Evolutionary conservation across 2,888 invertebrate species (phyloP).

Genomic region (Lasioglossum pauxillum): DNA sequence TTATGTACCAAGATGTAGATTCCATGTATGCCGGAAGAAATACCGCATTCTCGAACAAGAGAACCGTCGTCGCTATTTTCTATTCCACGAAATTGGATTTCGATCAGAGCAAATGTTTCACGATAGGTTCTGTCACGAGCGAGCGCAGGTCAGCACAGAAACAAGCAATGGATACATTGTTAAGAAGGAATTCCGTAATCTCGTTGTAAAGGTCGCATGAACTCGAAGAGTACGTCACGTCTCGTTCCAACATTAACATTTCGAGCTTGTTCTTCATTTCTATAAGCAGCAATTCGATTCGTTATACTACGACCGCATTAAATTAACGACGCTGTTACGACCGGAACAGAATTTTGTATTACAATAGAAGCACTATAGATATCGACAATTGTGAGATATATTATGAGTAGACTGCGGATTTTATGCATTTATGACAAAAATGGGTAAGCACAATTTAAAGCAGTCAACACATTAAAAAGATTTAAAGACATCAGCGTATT

Average conservation of each 20-base stretch:
- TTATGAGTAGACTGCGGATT: too few relatives aligned
- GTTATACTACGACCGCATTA: neutral
- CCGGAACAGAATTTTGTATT: neutral
- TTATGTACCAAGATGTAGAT: neutral
- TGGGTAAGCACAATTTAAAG: too few relatives aligned
- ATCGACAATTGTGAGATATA: neutral
- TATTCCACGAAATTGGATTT: constrained; percentile 29
- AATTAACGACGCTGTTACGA: neutral
- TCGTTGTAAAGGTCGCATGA: constrained; percentile 15
- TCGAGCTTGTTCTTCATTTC: neutral
- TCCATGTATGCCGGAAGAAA: neutral
- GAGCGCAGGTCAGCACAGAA: constrained; percentile 9
- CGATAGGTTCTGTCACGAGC: constrained; percentile 26
- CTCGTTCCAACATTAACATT: neutral
- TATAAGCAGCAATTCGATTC: neutral
- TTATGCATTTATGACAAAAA: too few relatives aligned
- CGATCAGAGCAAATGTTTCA: constrained; percentile 5
- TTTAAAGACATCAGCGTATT: too few relatives aligned
- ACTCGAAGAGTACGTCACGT: constrained; percentile 16
- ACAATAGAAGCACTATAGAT: neutral
- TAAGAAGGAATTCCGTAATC: constrained; percentile 37
- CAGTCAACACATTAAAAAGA: too few relatives aligned
- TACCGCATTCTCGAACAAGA: neutral
- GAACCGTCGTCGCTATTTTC: neutral
- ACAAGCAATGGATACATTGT: constrained; percentile 28